These are phyloP conservation scores for Epinotia demarniana DNA, from an alignment of 2,888 invertebrate species.

Conservation along the genomic window DNA sequence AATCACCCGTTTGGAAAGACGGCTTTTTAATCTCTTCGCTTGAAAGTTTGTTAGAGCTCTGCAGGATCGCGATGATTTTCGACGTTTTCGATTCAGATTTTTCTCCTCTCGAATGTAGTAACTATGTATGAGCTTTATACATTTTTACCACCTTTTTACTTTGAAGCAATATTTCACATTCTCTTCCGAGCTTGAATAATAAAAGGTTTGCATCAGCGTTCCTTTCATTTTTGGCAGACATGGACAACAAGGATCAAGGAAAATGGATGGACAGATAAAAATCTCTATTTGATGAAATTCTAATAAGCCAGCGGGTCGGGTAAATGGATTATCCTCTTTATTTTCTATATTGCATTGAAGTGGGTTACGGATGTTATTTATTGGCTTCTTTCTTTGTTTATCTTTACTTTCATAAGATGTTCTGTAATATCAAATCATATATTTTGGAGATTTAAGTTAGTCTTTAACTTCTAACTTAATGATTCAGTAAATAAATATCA, in stretches of 20 bases:
- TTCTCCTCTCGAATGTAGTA: conserved; percentile 8
- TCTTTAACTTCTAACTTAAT: too few species aligned
- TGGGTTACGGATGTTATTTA: conserved; percentile 26
- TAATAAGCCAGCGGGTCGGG: conserved; percentile 35
- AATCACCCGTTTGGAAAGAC: conserved; percentile 52
- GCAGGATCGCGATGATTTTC: conserved; percentile 28
- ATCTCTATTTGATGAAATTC: conserved; percentile 42
- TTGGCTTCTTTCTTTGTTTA: conserved; percentile 18
- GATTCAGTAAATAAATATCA: too few species aligned
- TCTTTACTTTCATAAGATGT: conserved; percentile 1
- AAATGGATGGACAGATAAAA: conserved; percentile 35
- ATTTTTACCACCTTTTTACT: conserved; percentile 26
- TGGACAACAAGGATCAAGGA: conserved; percentile 38
- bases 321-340: conserved; percentile 37
- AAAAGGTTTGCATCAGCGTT: conserved; percentile 31
- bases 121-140: conserved; percentile 24
- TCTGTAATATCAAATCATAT: background rate
- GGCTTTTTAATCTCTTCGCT: conserved; percentile 43
- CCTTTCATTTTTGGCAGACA: conserved; percentile 31
- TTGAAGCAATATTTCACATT: conserved; percentile 25
- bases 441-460: too few species aligned
- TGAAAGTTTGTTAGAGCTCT: conserved; percentile 40
- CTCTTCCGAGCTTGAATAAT: conserved; percentile 39
- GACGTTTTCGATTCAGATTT: conserved; percentile 30
- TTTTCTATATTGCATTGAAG: conserved; percentile 36